Base-by-base conservation (phyloP, 2,797 vertebrate species). In the Arctocebus calabarensis region DNA sequence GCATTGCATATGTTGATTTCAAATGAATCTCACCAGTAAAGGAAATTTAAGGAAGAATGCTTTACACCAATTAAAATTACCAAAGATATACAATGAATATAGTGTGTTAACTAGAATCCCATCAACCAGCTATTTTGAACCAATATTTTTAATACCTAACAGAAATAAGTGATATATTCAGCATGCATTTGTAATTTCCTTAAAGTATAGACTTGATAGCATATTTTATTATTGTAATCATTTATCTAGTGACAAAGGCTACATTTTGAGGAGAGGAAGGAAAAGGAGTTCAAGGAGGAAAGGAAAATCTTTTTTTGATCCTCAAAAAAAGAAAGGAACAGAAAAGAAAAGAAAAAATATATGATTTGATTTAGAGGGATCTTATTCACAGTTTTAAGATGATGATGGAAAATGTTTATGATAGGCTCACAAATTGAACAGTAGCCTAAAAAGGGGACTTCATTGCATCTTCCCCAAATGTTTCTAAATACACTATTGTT, bases 331-430 rank as follows among this genome's bases (percentile, higher is more conserved):
- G 59, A 45, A 70, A 23, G 1, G 45, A 25, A 40, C 9, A 45
- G 43, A 45, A 64, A 45, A 71, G 48, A 19, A 48, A 23, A 25
- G n/a, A 10, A 61, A 68, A 34, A 0, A 12, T n/a, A 88, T 61
- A 32, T 32, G 34, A 59, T 77, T 19, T 27, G 34, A 55, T 70
- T 92, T n/a, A 32, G 52, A 5, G n/a, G 37, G 2, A 22, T 29
- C 90, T 37, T 57, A 59, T 62, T 79, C 37, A 48, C 59, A 78
- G 34, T 78, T 95, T 93, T 79, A 73, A 59, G 77, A 95, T 45
- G 45, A 81, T 64, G 52, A 43, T 12, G 34, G 16, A 52, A 68
- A 91, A 62, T 45, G 52, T 74, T 77, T 73, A 82, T 75, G 55
- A 82, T 83, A 82, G 40, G 5, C 5, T 87, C 13, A 22, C 45